phyloP scores from a whole-genome alignment of 2,888 invertebrate species.

The Pristionchus mayeri region DNA sequence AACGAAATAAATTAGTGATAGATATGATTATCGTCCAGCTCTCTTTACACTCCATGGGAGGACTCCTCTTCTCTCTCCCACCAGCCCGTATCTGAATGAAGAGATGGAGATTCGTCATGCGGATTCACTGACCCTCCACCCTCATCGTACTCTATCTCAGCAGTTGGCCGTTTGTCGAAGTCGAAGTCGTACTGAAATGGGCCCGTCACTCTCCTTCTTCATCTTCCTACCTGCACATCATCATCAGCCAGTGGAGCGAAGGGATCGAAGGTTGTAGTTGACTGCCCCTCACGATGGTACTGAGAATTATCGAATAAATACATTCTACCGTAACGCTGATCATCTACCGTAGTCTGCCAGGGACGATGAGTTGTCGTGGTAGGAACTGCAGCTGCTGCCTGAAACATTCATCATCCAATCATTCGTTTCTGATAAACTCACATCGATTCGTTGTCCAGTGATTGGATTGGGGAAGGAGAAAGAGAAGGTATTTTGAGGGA shows the following conservation, averaged over 20 bases:
- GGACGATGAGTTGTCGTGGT: constrained; percentile 4
- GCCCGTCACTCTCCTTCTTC: no score
- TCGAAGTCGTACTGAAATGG: constrained; percentile 23
- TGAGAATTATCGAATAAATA: neutral
- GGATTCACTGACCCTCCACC: constrained; percentile 21
- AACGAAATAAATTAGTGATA: neutral
- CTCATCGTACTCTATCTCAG: constrained; percentile 2
- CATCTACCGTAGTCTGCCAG: constrained; percentile 10
- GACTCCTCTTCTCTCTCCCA: constrained; percentile 6
- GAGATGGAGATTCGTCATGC: neutral
- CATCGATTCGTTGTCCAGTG: constrained; percentile 9
- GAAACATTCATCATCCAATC: neutral
- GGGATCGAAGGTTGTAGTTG: constrained; percentile 9
- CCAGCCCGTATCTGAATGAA: constrained; percentile 19
- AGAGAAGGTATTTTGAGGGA: neutral
- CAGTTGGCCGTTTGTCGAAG: constrained; percentile 21
- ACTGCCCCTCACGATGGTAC: neutral
- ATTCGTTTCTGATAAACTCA: no score
- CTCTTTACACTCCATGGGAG: constrained; percentile 9
- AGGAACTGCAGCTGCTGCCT: constrained; percentile 17
- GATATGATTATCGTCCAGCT: neutral
- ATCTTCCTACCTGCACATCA: neutral
- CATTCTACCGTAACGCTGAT: neutral
- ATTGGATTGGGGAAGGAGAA: constrained; percentile 39
- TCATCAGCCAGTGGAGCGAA: constrained; percentile 23